These are phyloP conservation scores for Meda fulgida DNA, from an alignment of 2,797 vertebrate species.

Conservation along the genomic window DNA sequence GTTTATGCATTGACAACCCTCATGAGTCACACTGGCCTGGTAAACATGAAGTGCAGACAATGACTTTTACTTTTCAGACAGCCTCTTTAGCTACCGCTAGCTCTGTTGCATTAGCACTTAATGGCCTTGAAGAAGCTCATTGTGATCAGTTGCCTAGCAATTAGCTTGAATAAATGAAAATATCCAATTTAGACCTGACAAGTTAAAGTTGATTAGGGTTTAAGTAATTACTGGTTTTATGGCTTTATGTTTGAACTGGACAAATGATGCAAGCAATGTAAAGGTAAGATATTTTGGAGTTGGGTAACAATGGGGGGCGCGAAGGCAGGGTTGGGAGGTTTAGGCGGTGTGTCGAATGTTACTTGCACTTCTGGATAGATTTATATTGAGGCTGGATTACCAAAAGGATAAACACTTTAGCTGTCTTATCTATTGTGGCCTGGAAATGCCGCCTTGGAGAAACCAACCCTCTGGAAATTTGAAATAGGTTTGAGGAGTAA, in stretches of 20 bases:
- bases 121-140: not conserved
- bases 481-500: slow-evolving; percentile 28
- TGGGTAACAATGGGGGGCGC: not conserved
- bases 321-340: not conserved
- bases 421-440: slow-evolving; percentile 47
- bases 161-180: slow-evolving; percentile 33
- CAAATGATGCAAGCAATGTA: not conserved
- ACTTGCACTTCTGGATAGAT: slow-evolving; percentile 36
- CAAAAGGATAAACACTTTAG: slow-evolving; percentile 52
- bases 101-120: slow-evolving; percentile 14
- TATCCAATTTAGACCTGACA: slow-evolving; percentile 35
- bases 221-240: not conserved
- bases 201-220: slow-evolving; percentile 25
- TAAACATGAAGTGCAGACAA: slow-evolving; percentile 27
- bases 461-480: slow-evolving; percentile 42
- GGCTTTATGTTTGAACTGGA: not conserved
- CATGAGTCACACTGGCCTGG: slow-evolving; percentile 8
- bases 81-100: not conserved
- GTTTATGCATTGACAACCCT: slow-evolving; percentile 11
- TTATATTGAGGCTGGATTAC: slow-evolving; percentile 51
- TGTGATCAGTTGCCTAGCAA: slow-evolving; percentile 28
- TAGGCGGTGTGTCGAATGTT: slow-evolving; percentile 15
- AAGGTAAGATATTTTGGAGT: slow-evolving; percentile 14
- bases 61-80: slow-evolving; percentile 6
- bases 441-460: slow-evolving; percentile 31